These are phyloP conservation scores for Scaptomyza caliginosa DNA, from an alignment of 2,888 invertebrate species.

Conservation along the genomic window DNA sequence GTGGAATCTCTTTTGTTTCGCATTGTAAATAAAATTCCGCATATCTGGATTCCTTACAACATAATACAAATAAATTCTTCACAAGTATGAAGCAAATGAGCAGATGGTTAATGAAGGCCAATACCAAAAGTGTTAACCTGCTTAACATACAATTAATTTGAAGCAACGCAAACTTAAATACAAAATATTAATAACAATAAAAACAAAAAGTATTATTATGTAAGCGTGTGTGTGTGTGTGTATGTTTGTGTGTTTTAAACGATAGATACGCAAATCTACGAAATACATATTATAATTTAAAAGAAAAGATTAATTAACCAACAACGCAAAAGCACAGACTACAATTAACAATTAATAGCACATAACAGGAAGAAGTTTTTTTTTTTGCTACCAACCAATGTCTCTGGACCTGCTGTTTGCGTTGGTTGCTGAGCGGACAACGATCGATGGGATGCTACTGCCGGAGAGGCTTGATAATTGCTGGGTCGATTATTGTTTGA, in stretches of 20 bases:
- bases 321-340: constrained; percentile 31
- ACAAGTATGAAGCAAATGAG: neutral
- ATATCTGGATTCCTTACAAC: neutral
- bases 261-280: constrained; percentile 34
- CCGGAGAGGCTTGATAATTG: constrained; percentile 64
- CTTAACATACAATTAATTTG: neutral
- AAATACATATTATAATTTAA: constrained; percentile 17
- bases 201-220: constrained; percentile 36
- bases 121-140: constrained; percentile 1
- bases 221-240: constrained; percentile 21
- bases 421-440: constrained; percentile 55
- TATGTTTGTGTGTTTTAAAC: constrained; percentile 9
- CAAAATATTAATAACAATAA: constrained; percentile 45
- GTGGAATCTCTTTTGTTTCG: neutral
- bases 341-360: constrained; percentile 29
- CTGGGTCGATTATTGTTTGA: constrained; percentile 62
- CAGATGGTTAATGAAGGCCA: constrained; percentile 10
- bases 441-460: constrained; percentile 58
- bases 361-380: constrained; percentile 31
- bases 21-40: neutral
- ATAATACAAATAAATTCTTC: neutral
- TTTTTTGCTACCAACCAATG: constrained; percentile 47
- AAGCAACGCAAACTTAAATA: constrained; percentile 13
- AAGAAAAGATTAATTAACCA: constrained; percentile 24
- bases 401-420: constrained; percentile 49